Conservation (phyloP, 2,113 vertebrate genomes). For the Aramus guarauna region DNA sequence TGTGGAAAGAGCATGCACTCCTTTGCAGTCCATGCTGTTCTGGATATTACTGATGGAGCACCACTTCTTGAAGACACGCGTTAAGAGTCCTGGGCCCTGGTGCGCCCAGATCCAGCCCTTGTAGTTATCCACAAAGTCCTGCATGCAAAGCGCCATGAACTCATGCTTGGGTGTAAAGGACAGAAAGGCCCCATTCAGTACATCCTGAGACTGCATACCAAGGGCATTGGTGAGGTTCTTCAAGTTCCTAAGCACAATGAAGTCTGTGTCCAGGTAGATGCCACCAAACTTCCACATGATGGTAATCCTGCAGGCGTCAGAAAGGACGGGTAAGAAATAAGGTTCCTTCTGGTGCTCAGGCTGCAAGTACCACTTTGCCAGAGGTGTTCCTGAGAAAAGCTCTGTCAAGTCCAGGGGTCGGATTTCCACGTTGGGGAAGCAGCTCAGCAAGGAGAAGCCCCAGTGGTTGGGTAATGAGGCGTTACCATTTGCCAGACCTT, state of each 20-base stretch:
- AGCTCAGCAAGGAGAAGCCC: conserved; percentile 63
- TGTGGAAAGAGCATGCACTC: conserved; percentile 42
- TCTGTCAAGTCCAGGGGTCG: conserved; percentile 41
- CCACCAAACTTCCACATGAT: conserved; percentile 75
- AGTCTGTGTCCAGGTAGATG: conserved; percentile 76
- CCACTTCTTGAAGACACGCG: conserved; percentile 72
- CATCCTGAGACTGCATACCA: conserved; percentile 60
- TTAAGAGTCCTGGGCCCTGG: conserved; percentile 73
- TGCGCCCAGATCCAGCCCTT: conserved; percentile 69
- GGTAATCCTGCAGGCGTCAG: conserved; percentile 68
- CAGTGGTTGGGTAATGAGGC: conserved; percentile 11
- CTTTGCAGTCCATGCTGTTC: conserved; percentile 48
- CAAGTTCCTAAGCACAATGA: conserved; percentile 71
- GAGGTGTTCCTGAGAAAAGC: conserved; percentile 69
- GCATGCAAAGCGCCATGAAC: conserved; percentile 69
- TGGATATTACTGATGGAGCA: conserved; percentile 47
- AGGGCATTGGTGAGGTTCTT: conserved; percentile 61
- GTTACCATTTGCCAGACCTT: conserved; percentile 4
- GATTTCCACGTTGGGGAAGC: conserved; percentile 69
- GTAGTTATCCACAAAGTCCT: conserved; percentile 68
- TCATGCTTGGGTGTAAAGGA: conserved; percentile 63
- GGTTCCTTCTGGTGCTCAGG: conserved; percentile 51
- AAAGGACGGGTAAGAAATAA: conserved; percentile 51
- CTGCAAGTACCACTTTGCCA: conserved; percentile 52
- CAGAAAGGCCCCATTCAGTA: conserved; percentile 73